Evolutionary conservation across 2,888 invertebrate genomes (phyloP), one percentile per base, ranked within the genome.

Genomic region (Cheilosia grossa): DNA sequence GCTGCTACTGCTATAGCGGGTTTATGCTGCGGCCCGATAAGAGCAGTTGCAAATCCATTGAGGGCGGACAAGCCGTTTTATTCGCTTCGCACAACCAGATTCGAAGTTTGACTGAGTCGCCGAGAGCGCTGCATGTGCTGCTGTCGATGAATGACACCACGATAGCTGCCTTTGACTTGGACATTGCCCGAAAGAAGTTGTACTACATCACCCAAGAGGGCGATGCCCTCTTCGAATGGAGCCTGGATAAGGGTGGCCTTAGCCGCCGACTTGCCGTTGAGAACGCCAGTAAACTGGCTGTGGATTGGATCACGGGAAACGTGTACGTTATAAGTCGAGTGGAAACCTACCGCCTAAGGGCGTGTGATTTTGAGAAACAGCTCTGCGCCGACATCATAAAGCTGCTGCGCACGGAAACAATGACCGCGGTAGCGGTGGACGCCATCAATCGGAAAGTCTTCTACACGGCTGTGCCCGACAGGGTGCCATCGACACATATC

Each of bases 291-390:
- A 92, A 94, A 91, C 89, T 97, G 44, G 93, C 95, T 0, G 93
- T 96, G 2, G 97, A 97, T 88, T 97, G 96, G 96, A 91, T 95
- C 21, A 95, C 95, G 0, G 93, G 94, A 15, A 96, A 96, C 89
- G 92, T 96, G 0, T 97, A 96, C 90, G 95, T 94, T 87, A 93
- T 94, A 74, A 94, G 94, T 88, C 92, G 91, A 15, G 89, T 89
- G 0, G 88, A 89, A 0, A 83, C 85, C 0, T 91, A 91, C 33
- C 90, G 92, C 56, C 90, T 94, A 0, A 89, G 92, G 27, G 94
- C 93, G 0, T 96, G 96, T 88, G 93, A 93, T 79, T 92, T 95
- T 64, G 58, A 42, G 7, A 89, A 89, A 2, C 92, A 90, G 81
- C 92, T 93, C 88, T 95, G 95, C 82, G 94, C 94, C 0, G 89